Evolutionary conservation across 2,797 vertebrate genomes (phyloP).

Genomic region (Ptychadena robeensis): DNA sequence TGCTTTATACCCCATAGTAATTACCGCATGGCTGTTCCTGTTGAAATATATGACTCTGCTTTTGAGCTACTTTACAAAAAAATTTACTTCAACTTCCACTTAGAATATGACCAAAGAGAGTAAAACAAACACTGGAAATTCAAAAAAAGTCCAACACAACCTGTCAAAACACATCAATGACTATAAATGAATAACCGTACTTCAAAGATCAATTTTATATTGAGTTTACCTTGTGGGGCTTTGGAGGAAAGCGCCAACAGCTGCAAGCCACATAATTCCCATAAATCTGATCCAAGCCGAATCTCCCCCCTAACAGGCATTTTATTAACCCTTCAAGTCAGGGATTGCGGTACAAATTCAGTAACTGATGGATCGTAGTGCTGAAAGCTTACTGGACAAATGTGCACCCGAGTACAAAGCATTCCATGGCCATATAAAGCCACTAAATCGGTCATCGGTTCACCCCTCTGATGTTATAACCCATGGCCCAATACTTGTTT

Average conservation of each 20-base stretch:
- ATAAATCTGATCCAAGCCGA: constrained; percentile 53
- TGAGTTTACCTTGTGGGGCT: constrained; percentile 55
- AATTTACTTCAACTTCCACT: background rate
- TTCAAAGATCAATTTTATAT: constrained; percentile 59
- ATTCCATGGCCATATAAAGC: too few relatives aligned
- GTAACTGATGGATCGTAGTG: background rate
- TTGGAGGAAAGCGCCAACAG: constrained; percentile 31
- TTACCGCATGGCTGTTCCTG: too few relatives aligned
- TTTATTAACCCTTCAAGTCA: constrained; percentile 19
- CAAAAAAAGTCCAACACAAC: constrained; percentile 21
- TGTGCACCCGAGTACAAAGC: background rate
- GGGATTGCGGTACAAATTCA: background rate
- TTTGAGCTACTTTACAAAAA: constrained; percentile 16
- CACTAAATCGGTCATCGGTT: too few relatives aligned
- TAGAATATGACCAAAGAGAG: background rate
- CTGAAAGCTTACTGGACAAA: background rate
- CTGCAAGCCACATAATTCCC: constrained; percentile 52
- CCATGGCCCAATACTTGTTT: too few relatives aligned
- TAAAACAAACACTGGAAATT: background rate
- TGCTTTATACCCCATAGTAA: too few relatives aligned
- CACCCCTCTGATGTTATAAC: too few relatives aligned
- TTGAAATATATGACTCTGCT: too few relatives aligned
- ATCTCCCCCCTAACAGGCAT: constrained; percentile 31
- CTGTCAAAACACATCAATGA: constrained; percentile 42
- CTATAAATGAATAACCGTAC: constrained; percentile 53